A percentile compares a stretch with the other conserved stretches of the same genome.
phyloP scores from a whole-genome alignment of 2,797 vertebrate genomes.

The Tolypeutes matacus region DNA sequence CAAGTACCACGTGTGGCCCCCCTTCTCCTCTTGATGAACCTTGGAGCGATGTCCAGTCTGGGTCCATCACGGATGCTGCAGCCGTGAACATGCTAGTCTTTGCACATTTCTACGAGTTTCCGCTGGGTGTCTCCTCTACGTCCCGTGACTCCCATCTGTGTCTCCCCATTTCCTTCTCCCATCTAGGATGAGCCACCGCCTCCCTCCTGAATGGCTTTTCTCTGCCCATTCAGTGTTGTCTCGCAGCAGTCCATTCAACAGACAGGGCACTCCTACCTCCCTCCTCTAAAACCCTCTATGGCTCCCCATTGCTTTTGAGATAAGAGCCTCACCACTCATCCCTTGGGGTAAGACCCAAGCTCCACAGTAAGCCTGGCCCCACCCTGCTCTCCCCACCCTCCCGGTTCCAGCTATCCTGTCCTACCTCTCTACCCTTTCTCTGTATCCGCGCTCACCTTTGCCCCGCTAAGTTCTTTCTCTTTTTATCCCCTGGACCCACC shows the following conservation, averaged over 20 bases:
- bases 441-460: neutral
- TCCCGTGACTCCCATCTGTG: rapidly evolving
- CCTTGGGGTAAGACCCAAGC: neutral
- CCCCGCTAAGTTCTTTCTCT: neutral
- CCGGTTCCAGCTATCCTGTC: too few relatives aligned
- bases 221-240: neutral
- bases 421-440: neutral
- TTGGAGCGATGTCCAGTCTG: too few relatives aligned
- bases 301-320: neutral
- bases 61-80: rapidly evolving
- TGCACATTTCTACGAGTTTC: too few relatives aligned
- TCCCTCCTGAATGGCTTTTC: neutral
- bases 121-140: rapidly evolving
- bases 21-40: rapidly evolving
- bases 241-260: rapidly evolving
- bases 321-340: too few relatives aligned
- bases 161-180: rapidly evolving
- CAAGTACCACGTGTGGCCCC: too few relatives aligned
- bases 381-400: too few relatives aligned
- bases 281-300: neutral
- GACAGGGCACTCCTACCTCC: neutral
- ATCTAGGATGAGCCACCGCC: neutral
- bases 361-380: neutral
- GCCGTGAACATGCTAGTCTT: neutral
- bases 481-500: neutral